These are phyloP conservation scores for Drosophila murphyi DNA, from an alignment of 1,140 invertebrate species.

Conservation along the genomic window DNA sequence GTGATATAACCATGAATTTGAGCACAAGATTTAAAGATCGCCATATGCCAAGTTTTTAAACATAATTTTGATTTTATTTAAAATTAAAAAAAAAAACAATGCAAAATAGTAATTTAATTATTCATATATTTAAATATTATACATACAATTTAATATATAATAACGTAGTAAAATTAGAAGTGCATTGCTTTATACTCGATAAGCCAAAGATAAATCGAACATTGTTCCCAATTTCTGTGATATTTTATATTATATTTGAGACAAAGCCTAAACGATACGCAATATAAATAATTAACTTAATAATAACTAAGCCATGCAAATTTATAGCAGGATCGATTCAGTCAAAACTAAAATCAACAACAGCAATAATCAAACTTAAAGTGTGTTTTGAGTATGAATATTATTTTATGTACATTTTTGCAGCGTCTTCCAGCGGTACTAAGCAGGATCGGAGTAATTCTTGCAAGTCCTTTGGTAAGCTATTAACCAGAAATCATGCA, in stretches of 20 bases:
- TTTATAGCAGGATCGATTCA: conserved; percentile 39
- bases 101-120: no score
- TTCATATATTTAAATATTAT: no score
- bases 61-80: no score
- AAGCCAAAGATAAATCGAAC: conserved; percentile 60
- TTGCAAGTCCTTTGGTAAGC: conserved; percentile 97
- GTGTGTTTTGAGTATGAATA: conserved; percentile 85
- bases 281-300: conserved; percentile 30
- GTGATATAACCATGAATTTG: no score
- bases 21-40: no score
- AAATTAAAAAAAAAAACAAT: no score
- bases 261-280: conserved; percentile 31
- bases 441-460: conserved; percentile 96
- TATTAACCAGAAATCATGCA: conserved; percentile 85
- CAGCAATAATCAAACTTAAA: conserved; percentile 73
- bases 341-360: conserved; percentile 39
- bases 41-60: no score
- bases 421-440: conserved; percentile 96
- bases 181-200: neutral
- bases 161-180: no score
- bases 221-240: conserved; percentile 84
- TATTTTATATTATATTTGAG: conserved; percentile 50
- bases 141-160: no score
- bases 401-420: conserved; percentile 86
- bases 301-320: conserved; percentile 53